phyloP scores from a whole-genome alignment of 2,888 invertebrate genomes.

The Agonum fuliginosum region DNA sequence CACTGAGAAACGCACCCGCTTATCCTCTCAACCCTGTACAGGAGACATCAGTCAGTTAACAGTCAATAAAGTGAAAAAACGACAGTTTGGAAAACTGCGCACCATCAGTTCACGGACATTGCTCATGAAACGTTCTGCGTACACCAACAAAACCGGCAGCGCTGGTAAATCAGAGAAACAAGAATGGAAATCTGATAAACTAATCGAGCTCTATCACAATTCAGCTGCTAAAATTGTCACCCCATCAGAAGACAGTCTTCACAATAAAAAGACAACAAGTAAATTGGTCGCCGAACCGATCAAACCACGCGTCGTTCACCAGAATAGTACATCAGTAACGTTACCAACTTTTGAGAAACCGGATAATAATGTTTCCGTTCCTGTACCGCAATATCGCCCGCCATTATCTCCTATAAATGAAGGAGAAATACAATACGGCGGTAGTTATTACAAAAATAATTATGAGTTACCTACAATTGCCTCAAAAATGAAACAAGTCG shows the following conservation, averaged over 20 bases:
- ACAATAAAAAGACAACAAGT: constrained; percentile 50
- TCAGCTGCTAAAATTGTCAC: constrained; percentile 67
- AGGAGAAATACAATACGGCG: constrained; percentile 29
- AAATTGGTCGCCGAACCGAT: constrained; percentile 34
- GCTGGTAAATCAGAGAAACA: constrained; percentile 36
- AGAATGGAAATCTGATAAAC: constrained; percentile 63
- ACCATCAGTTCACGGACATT: constrained; percentile 23
- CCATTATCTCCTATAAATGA: constrained; percentile 64
- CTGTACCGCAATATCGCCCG: background rate
- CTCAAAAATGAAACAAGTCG: constrained; percentile 79
- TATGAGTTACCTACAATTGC: constrained; percentile 81
- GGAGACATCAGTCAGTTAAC: constrained; percentile 49
- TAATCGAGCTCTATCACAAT: constrained; percentile 72
- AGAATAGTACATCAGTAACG: background rate
- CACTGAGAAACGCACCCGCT: constrained; percentile 61
- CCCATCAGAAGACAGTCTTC: constrained; percentile 68
- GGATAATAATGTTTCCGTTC: background rate
- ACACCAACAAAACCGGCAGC: background rate
- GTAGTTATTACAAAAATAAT: constrained; percentile 65
- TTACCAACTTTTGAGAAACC: background rate
- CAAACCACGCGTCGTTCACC: background rate
- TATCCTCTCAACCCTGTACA: no score
- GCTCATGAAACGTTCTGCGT: background rate
- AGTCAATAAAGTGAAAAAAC: constrained; percentile 49
- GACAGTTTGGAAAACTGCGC: constrained; percentile 10